These are phyloP conservation scores for Sciurus niger DNA, from an alignment of 2,113 vertebrate species.

Conservation along the genomic window DNA sequence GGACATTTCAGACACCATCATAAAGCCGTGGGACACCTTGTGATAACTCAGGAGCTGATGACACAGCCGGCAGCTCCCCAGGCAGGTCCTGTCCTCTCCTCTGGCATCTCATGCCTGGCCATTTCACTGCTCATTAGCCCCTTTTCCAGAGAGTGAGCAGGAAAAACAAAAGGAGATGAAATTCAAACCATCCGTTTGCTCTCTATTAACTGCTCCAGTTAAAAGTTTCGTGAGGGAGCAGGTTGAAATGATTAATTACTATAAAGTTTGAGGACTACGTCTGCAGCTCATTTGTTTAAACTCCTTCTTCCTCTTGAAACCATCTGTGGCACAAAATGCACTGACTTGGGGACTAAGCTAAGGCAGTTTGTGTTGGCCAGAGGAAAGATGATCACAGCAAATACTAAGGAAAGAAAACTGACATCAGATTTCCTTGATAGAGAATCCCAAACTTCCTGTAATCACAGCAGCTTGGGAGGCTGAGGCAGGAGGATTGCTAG, in stretches of 20 bases:
- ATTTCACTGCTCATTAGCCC: constrained; percentile 71
- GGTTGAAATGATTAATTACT: constrained; percentile 61
- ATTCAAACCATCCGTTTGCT: constrained; percentile 59
- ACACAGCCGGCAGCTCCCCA: background rate
- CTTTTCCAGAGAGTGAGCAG: constrained; percentile 70
- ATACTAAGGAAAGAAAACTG: background rate
- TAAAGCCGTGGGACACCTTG: background rate
- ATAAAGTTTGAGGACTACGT: constrained; percentile 33
- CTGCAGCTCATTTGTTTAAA: constrained; percentile 41
- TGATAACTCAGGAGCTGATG: background rate
- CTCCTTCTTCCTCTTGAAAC: constrained; percentile 10
- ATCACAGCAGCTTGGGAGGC: too few relatives aligned
- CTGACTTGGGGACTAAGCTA: background rate
- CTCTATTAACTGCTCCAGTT: constrained; percentile 61
- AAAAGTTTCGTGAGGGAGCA: constrained; percentile 58
- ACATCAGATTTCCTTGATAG: constrained; percentile 12
- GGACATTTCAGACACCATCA: background rate
- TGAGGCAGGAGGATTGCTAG: too few relatives aligned
- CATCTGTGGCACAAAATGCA: background rate
- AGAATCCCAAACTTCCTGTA: background rate
- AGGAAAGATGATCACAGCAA: background rate
- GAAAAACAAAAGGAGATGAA: constrained; percentile 73
- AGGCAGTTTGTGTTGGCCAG: background rate
- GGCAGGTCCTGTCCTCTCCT: background rate
- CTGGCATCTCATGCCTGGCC: background rate